Evolutionary conservation across 2,888 invertebrate genomes (phyloP).

Genomic region (Abrostola tripartita): DNA sequence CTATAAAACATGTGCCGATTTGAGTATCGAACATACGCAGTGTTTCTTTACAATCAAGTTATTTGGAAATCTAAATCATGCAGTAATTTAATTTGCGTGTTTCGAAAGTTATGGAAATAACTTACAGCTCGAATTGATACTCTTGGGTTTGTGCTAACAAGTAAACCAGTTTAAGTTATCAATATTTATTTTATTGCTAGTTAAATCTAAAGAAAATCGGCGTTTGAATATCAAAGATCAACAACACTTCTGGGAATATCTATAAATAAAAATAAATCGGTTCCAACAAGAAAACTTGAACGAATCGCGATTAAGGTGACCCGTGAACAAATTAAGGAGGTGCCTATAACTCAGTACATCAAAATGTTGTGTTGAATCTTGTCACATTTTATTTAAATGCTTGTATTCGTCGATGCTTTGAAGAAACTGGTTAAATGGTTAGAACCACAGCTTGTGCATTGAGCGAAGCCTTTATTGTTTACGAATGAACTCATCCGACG

Average conservation of each 20-base stretch:
- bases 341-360: constrained; percentile 16
- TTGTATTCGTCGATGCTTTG: neutral
- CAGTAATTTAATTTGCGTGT: constrained; percentile 39
- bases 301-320: constrained; percentile 45
- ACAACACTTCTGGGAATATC: constrained; percentile 28
- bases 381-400: neutral
- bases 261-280: constrained; percentile 36
- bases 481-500: constrained; percentile 74
- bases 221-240: constrained; percentile 17
- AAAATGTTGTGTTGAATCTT: neutral
- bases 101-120: constrained; percentile 53
- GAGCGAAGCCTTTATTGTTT: constrained; percentile 58
- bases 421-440: neutral
- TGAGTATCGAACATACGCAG: constrained; percentile 33
- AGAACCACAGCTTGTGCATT: neutral
- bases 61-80: constrained; percentile 41
- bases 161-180: constrained; percentile 30
- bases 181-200: constrained; percentile 38
- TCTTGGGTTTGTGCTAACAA: constrained; percentile 38
- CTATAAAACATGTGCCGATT: constrained; percentile 19
- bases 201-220: constrained; percentile 23
- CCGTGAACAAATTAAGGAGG: constrained; percentile 16
- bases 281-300: constrained; percentile 40
- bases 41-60: constrained; percentile 32
- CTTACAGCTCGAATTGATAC: constrained; percentile 31